phyloP scores from a whole-genome alignment of 2,888 invertebrate genomes.

The Habroteleia sp. region DNA sequence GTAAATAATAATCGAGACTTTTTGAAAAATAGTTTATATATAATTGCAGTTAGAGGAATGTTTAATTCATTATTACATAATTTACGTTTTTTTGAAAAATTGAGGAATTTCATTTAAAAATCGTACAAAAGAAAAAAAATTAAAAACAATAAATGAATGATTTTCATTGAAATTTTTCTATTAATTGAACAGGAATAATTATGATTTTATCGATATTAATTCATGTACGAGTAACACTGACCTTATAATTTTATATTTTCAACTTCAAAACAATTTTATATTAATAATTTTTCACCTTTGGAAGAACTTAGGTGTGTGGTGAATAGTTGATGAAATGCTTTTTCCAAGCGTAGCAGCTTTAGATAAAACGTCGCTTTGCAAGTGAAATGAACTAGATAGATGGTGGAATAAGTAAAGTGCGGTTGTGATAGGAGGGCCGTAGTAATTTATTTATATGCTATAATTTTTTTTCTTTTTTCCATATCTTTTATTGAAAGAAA shows the following conservation, averaged over 20 bases:
- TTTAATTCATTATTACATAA: too few relatives aligned
- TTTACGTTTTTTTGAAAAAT: too few relatives aligned
- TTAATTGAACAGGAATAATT: background rate
- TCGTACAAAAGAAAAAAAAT: too few relatives aligned
- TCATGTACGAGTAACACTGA: background rate
- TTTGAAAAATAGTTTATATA: too few relatives aligned
- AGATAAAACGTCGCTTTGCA: constrained; percentile 62
- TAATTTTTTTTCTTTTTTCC: constrained; percentile 35
- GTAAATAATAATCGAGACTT: too few relatives aligned
- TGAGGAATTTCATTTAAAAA: too few relatives aligned
- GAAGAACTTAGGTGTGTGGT: constrained; percentile 31
- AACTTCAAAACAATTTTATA: constrained; percentile 14
- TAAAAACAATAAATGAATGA: too few relatives aligned
- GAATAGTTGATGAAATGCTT: constrained; percentile 59
- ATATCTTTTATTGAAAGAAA: constrained; percentile 46
- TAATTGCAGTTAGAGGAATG: too few relatives aligned
- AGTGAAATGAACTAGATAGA: constrained; percentile 63
- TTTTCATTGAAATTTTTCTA: too few relatives aligned
- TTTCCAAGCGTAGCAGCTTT: constrained; percentile 56
- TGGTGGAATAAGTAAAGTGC: constrained; percentile 52
- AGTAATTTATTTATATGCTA: constrained; percentile 58
- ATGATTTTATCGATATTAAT: background rate
- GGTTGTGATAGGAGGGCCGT: constrained; percentile 40
- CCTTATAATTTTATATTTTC: constrained; percentile 15
- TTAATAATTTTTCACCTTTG: constrained; percentile 34